Evolutionary conservation across 2,113 vertebrate genomes (phyloP), one percentile per base, ranked within the genome.

Genomic region (Megalops atlanticus): DNA sequence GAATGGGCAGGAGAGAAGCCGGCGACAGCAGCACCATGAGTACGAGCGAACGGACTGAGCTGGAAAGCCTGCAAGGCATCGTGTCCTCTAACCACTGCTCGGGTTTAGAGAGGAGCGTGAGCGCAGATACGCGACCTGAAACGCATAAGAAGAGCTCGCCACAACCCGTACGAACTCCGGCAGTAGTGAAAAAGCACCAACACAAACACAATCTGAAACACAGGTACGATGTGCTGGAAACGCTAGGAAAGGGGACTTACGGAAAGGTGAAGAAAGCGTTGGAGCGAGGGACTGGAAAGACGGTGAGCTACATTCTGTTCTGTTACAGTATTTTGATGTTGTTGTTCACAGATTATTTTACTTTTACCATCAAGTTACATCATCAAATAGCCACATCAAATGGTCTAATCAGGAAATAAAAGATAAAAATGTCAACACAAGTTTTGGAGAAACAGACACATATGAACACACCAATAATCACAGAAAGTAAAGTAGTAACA

Each of bases 121-220:
- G 74, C 83, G 41, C 77, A 69, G 12, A 33, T 74, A 38, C 35
- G 49, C 12, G 83, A 82, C 54, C 16, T 47, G 82, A 82, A 73
- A 41, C 76, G 52, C 39, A 47, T 27, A 43, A 64, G 47, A 47
- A 5, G 41, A 33, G 64, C 71, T 77, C 73, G 38, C 58, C 80
- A 18, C 6, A 58, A 36, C 21, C 43, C 8, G 45, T 38, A 27
- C 5, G 74, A 10, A 76, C 82, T n/a, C 77, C 86, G n/a, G 72
- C 71, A 39, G 90, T 87, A 0, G 93, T 95, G 79, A 95, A 91
- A 89, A 94, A 91, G 78, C 94, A 95, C 80, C 94, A 92, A 82
- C 94, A 95, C 89, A 95, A 95, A 77, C 94, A 95, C 89, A 95
- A 93, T 80, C 82, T 95, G 39, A 94, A 92, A 31, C 93, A 93